These are phyloP conservation scores for Pteronotus mesoamericanus DNA, from an alignment of 2,797 vertebrate species.

Conservation along the genomic window DNA sequence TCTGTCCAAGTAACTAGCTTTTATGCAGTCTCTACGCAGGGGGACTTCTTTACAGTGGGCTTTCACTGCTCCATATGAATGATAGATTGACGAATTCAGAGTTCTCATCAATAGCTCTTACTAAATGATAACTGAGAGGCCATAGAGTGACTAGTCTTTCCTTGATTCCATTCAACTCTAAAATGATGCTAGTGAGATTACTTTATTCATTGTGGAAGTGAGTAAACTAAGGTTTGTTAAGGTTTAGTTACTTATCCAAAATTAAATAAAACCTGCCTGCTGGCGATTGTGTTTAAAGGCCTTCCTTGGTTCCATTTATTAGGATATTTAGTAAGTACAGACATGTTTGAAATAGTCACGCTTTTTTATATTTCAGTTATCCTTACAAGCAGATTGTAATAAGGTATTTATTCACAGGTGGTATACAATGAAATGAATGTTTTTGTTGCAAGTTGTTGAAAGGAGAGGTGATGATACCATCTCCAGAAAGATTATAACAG, in stretches of 20 bases:
- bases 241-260: background rate
- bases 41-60: background rate
- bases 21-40: accelerated
- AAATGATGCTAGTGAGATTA: background rate
- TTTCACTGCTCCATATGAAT: background rate
- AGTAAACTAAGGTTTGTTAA: background rate
- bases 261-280: background rate
- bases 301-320: background rate
- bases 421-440: slow-evolving; percentile 16
- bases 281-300: background rate
- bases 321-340: background rate
- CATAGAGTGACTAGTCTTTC: background rate
- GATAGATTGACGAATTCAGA: background rate
- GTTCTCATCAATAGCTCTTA: background rate
- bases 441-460: slow-evolving; percentile 31
- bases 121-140: background rate
- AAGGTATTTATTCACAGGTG: slow-evolving; percentile 32
- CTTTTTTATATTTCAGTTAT: slow-evolving; percentile 31
- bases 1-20: background rate
- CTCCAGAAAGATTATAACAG: background rate
- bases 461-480: slow-evolving; percentile 13
- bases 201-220: background rate
- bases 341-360: background rate
- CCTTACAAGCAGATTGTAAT: slow-evolving; percentile 16
- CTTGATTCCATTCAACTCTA: background rate